Evolutionary conservation across 2,797 vertebrate genomes (phyloP), one percentile per base, ranked within the genome.

Genomic region (Rhinella marina): DNA sequence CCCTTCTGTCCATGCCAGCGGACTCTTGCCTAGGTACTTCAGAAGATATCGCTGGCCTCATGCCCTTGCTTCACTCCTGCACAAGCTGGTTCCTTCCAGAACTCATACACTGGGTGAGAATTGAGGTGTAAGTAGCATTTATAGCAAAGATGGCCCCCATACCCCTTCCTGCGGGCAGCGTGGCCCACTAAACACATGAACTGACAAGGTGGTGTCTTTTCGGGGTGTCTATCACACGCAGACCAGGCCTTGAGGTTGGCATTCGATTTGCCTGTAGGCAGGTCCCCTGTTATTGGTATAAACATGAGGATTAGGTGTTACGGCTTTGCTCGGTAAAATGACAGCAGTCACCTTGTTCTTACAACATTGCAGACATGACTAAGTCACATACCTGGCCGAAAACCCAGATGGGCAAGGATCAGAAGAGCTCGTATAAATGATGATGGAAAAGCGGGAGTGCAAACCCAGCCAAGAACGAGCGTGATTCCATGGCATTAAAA

Each of bases 221-320:
- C 3, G 29, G 29, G 32, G 17, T 14, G 21, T 64, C 16, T 11
- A 29, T 19, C 25, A 8, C 41, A 81, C 23, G n/a, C 8, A 16
- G 7, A 14, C 29, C 5, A 2, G 59, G 17, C 10, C 6, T 54
- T 0, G 32, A 10, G 21, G 27, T 81, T 59, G 27, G 52, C 41
- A 21, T 48, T 54, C 23, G 19, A n/a, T 68, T 23, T n/a, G 10
- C 14, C 27, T 23, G 0, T 6, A 21, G 52, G 57, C 52, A 80
- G 57, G 21, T 9, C 19, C 3, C 25, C 72, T 88, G 87, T 84
- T 84, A 54, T 88, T 3, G 7, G 75, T 88, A 32, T 80, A 88
- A 84, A 88, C 75, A 87, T 11, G 10, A 11, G 48, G 70, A 64
- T 57, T 4, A 25, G 17, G n/a, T 21, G 73, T 78, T 81, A 70